Evolutionary conservation across 2,113 vertebrate species (phyloP).

Genomic region (Chaetura pelagica): DNA sequence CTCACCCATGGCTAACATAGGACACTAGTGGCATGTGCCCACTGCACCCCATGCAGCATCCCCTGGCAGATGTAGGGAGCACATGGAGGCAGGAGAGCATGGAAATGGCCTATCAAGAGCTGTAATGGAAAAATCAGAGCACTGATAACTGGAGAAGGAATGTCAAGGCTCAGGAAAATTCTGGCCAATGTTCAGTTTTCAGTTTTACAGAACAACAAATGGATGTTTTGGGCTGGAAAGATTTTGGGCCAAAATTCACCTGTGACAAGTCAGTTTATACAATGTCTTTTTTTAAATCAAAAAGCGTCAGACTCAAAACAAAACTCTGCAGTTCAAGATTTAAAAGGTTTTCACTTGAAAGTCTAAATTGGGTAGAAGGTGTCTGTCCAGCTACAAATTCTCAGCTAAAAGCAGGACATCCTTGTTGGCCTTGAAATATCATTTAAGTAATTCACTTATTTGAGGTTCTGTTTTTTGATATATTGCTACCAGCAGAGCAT

Average conservation of each 20-base stretch:
- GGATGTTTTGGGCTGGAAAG: not conserved
- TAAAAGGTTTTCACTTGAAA: not conserved
- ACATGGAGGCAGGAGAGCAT: not conserved
- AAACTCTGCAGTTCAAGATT: not conserved
- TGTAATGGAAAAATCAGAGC: not conserved
- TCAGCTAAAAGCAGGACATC: not conserved
- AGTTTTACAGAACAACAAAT: not conserved
- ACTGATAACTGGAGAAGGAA: not conserved
- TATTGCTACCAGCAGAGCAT: not conserved
- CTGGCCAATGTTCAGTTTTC: not conserved
- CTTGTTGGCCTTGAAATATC: not conserved
- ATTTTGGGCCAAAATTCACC: not conserved
- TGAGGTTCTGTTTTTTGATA: not conserved
- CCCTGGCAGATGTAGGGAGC: not conserved
- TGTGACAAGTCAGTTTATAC: not conserved
- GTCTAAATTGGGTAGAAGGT: not conserved
- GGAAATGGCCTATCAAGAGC: not conserved
- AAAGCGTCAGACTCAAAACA: not conserved
- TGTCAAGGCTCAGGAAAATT: not conserved
- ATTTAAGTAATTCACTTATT: not conserved
- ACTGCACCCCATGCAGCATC: fast-evolving
- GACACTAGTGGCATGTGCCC: not conserved
- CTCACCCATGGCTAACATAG: fast-evolving
- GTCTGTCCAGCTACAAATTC: not conserved
- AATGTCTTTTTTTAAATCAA: not conserved